Conservation (phyloP, 1,140 invertebrate genomes). For the Akabosia matsudoensis region DNA sequence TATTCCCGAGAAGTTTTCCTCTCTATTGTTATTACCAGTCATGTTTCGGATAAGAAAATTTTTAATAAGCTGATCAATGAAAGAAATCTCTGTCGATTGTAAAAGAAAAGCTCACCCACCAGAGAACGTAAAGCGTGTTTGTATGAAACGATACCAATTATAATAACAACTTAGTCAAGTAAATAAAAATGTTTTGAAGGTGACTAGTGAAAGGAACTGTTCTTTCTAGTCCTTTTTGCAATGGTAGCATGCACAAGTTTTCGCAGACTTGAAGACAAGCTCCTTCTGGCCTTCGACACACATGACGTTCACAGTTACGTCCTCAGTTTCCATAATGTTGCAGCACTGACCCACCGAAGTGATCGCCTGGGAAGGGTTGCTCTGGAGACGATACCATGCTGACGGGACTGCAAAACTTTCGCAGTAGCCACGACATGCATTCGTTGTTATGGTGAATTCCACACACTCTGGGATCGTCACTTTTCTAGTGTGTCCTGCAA, state of each 20-base stretch:
- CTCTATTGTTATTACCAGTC: too few species aligned
- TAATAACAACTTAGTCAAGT: not conserved
- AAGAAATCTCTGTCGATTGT: too few species aligned
- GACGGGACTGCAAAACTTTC: slow-evolving; percentile 69
- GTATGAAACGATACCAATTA: too few species aligned
- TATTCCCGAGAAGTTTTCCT: too few species aligned
- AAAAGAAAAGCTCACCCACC: too few species aligned
- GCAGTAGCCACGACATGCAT: slow-evolving; percentile 78
- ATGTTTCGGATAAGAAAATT: too few species aligned
- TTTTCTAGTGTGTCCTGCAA: slow-evolving; percentile 69
- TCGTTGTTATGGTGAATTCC: slow-evolving; percentile 76
- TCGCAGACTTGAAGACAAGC: slow-evolving; percentile 76
- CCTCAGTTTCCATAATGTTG: slow-evolving; percentile 66
- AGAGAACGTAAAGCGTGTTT: too few species aligned
- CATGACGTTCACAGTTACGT: slow-evolving; percentile 50
- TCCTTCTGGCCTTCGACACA: slow-evolving; percentile 72
- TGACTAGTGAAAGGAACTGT: not conserved
- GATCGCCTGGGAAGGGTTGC: slow-evolving; percentile 65
- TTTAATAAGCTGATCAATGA: too few species aligned
- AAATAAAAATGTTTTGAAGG: slow-evolving; percentile 9
- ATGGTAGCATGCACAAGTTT: slow-evolving; percentile 76
- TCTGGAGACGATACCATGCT: slow-evolving; percentile 56
- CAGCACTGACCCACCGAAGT: slow-evolving; percentile 84
- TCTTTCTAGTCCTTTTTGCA: slow-evolving; percentile 70
- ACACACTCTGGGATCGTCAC: slow-evolving; percentile 78